Percentiles rank a stretch among this genome's conserved stretches.
Conservation (phyloP, 2,888 invertebrate species). For the Aphidius colemani region DNA sequence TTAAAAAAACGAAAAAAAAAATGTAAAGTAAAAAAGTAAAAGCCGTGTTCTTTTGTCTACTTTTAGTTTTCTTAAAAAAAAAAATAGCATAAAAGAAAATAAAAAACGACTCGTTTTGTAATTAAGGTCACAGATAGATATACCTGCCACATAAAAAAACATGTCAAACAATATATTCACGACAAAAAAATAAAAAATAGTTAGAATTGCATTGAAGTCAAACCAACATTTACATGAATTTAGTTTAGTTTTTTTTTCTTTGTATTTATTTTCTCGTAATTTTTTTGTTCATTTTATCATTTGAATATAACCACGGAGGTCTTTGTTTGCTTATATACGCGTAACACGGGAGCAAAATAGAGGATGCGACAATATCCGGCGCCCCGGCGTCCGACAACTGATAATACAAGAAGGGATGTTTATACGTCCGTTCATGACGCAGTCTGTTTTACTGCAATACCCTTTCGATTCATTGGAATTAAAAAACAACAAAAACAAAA, state of each 20-base stretch:
- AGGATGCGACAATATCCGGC: constrained; percentile 62
- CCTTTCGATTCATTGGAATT: constrained; percentile 17
- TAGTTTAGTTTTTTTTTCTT: not conserved
- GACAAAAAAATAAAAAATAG: constrained; percentile 1
- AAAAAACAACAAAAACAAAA: constrained; percentile 22
- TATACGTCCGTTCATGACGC: constrained; percentile 50
- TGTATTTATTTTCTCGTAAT: not conserved
- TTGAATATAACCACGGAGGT: constrained; percentile 7
- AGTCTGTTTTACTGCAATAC: constrained; percentile 19
- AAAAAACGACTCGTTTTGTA: constrained; percentile 3
- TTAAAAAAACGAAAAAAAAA: constrained; percentile 25
- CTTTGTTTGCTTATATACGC: constrained; percentile 19
- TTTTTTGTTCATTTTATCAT: no score
- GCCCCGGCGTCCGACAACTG: constrained; percentile 61
- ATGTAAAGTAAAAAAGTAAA: constrained; percentile 33
- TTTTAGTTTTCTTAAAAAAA: not conserved
- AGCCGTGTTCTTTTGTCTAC: constrained; percentile 30
- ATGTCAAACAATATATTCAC: constrained; percentile 5
- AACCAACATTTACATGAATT: not conserved
- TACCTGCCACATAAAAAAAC: not conserved
- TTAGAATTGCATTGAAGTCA: no score
- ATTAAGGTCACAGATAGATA: not conserved
- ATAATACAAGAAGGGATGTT: constrained; percentile 60
- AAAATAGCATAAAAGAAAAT: not conserved
- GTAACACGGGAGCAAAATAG: constrained; percentile 47